Evolutionary conservation across 2,113 vertebrate genomes (phyloP).

Genomic region (Eurystomus gularis): DNA sequence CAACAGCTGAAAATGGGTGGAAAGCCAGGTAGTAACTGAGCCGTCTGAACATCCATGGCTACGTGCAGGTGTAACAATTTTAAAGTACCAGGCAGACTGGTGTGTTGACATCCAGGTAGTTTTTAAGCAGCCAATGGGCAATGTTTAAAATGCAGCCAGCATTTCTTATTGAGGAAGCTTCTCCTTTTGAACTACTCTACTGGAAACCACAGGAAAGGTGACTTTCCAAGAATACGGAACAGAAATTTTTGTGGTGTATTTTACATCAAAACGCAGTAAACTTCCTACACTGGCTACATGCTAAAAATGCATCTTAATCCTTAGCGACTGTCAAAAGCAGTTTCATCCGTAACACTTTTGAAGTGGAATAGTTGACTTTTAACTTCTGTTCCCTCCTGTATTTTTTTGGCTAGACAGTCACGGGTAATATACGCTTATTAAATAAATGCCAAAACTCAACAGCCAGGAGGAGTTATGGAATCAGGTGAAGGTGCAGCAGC

Average conservation of each 20-base stretch:
- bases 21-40: constrained; percentile 26
- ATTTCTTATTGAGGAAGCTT: not conserved
- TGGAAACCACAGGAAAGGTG: not conserved
- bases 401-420: not conserved
- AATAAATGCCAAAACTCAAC: not conserved
- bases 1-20: not conserved
- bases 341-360: not conserved
- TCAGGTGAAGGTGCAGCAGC: not conserved
- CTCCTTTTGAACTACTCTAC: not conserved
- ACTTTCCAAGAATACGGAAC: not conserved
- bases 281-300: not conserved
- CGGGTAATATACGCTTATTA: not conserved
- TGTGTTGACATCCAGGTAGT: not conserved
- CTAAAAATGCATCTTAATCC: constrained; percentile 5
- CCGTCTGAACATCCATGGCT: not conserved
- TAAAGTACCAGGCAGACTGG: constrained; percentile 17
- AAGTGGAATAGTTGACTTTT: not conserved
- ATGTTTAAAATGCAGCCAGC: not conserved
- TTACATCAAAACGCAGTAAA: not conserved
- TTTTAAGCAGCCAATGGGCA: constrained; percentile 4
- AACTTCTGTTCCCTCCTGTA: not conserved
- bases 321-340: not conserved
- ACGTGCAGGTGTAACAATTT: not conserved
- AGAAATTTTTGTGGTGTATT: not conserved
- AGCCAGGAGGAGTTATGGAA: not conserved